Conservation (phyloP, 2,113 vertebrate species). For the Amia ocellicauda region DNA sequence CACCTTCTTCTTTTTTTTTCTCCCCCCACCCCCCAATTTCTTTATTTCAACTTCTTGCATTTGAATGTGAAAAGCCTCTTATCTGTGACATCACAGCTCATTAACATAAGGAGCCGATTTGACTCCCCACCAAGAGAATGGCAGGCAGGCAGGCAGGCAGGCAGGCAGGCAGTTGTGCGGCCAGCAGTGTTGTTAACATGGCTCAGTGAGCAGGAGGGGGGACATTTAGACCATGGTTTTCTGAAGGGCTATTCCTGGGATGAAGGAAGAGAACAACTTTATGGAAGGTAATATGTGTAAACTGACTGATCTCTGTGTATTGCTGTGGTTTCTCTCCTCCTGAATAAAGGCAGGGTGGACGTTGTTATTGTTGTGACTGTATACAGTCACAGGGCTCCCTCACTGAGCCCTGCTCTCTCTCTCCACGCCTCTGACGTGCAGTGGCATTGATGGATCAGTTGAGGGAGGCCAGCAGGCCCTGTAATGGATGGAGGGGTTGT, state of each 20-base stretch:
- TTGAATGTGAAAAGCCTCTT: slow-evolving; percentile 71
- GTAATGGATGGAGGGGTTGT: slow-evolving; percentile 18
- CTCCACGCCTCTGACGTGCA: slow-evolving; percentile 7
- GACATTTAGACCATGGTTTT: slow-evolving; percentile 30
- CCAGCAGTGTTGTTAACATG: slow-evolving; percentile 28
- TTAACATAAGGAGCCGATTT: slow-evolving; percentile 37
- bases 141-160: slow-evolving; percentile 25
- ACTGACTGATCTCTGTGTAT: no score
- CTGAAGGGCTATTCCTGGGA: slow-evolving; percentile 47
- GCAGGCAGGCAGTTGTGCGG: slow-evolving; percentile 1
- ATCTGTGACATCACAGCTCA: slow-evolving; percentile 54
- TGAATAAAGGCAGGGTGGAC: no score
- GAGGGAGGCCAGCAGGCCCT: slow-evolving; percentile 11
- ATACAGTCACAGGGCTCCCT: background rate
- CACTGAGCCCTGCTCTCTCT: slow-evolving; percentile 7
- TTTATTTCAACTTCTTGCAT: slow-evolving; percentile 35
- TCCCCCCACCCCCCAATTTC: slow-evolving; percentile 8
- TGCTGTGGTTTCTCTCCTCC: no score
- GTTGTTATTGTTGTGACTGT: no score
- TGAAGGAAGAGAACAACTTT: slow-evolving; percentile 61
- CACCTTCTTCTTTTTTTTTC: slow-evolving; percentile 17
- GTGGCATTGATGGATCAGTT: slow-evolving; percentile 23
- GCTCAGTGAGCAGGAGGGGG: slow-evolving; percentile 26
- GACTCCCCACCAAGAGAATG: slow-evolving; percentile 24
- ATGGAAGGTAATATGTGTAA: slow-evolving; percentile 57